These are phyloP conservation scores for Dynastes tityus DNA, from an alignment of 2,888 invertebrate species.

Conservation along the genomic window DNA sequence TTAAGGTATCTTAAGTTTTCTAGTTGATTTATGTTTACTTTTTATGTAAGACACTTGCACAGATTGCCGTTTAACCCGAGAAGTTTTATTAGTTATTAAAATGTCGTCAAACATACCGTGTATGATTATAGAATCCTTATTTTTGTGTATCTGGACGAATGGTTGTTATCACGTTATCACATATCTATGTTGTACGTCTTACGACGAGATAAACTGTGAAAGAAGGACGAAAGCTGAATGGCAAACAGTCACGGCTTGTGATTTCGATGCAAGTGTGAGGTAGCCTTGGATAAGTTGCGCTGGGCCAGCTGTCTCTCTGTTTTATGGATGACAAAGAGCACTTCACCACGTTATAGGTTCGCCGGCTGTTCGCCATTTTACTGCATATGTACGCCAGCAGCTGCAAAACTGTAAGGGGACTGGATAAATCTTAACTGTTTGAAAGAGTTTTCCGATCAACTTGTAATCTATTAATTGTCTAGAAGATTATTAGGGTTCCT, in stretches of 20 bases:
- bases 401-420: constrained; percentile 30
- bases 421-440: constrained; percentile 20
- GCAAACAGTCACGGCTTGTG: constrained; percentile 43
- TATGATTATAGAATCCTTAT: too few relatives aligned
- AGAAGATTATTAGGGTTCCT: neutral
- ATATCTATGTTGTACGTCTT: neutral
- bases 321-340: constrained; percentile 68
- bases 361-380: constrained; percentile 63
- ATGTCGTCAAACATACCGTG: too few relatives aligned
- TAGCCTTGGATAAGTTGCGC: constrained; percentile 61
- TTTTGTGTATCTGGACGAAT: too few relatives aligned
- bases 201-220: constrained; percentile 27
- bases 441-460: constrained; percentile 26
- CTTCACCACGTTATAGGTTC: constrained; percentile 65
- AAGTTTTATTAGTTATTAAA: too few relatives aligned
- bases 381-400: constrained; percentile 59
- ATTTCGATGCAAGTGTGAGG: constrained; percentile 55
- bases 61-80: too few relatives aligned
- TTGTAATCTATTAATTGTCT: constrained; percentile 2
- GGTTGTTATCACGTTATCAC: neutral
- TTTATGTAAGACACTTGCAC: too few relatives aligned
- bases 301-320: constrained; percentile 66
- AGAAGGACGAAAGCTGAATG: constrained; percentile 46
- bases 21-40: too few relatives aligned
- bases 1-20: too few relatives aligned